Conservation (phyloP, 1,140 invertebrate genomes). For the Philotrypesis tridentata region DNA sequence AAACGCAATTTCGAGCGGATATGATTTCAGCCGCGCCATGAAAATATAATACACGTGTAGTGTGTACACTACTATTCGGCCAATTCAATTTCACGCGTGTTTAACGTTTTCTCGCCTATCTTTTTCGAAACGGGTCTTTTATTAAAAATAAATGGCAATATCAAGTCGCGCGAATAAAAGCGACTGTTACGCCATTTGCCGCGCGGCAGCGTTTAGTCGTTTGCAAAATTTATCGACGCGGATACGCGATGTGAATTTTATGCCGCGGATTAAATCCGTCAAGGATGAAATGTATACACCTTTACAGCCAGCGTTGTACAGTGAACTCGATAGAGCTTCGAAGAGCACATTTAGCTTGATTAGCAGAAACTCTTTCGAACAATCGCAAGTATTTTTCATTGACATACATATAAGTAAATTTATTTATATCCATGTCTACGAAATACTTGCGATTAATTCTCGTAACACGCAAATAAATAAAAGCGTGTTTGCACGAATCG, state of each 20-base stretch:
- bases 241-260: neutral
- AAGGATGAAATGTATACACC: neutral
- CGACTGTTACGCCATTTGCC: neutral
- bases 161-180: neutral
- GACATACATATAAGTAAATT: no score
- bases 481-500: neutral
- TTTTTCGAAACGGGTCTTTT: neutral
- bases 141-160: constrained; percentile 24
- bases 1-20: neutral
- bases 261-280: neutral
- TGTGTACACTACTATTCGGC: neutral
- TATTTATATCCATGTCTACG: no score
- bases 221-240: neutral
- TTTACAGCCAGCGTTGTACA: no score
- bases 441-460: no score
- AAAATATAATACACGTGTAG: neutral
- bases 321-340: no score
- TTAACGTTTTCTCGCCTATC: neutral
- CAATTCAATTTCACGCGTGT: constrained; percentile 30
- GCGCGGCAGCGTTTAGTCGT: neutral
- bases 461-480: no score
- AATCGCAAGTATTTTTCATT: no score
- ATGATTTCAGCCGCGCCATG: neutral
- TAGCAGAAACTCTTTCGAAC: no score
- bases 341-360: no score